A percentile compares a stretch with the other conserved stretches of the same genome.
These are phyloP conservation scores for Aulostomus chinensis DNA, from an alignment of 2,797 vertebrate genomes.

Conservation along the genomic window DNA sequence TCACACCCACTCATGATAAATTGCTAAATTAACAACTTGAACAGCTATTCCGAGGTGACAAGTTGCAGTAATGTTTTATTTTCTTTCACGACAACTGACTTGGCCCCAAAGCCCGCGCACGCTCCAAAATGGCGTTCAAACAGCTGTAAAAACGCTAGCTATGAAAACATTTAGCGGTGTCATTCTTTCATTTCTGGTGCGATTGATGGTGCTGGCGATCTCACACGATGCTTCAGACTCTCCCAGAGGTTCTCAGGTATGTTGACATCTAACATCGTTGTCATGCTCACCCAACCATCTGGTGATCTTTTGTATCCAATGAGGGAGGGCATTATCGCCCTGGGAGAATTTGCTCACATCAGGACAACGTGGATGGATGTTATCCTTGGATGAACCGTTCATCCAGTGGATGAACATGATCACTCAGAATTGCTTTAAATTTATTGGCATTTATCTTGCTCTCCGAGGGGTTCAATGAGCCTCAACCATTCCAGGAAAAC, in stretches of 20 bases:
- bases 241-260: slow-evolving; percentile 2
- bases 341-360: slow-evolving; percentile 24
- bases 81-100: too few relatives aligned
- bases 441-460: slow-evolving; percentile 47
- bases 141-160: too few relatives aligned
- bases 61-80: too few relatives aligned
- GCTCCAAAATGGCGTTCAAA: too few relatives aligned
- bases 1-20: too few relatives aligned
- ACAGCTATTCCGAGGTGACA: too few relatives aligned
- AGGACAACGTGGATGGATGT: slow-evolving; percentile 48
- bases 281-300: slow-evolving; percentile 33
- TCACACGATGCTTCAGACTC: slow-evolving; percentile 1
- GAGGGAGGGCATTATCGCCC: slow-evolving; percentile 24
- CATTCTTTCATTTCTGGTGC: too few relatives aligned
- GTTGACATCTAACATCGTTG: slow-evolving; percentile 6
- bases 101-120: too few relatives aligned
- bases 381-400: slow-evolving; percentile 56
- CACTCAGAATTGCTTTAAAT: slow-evolving; percentile 37
- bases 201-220: too few relatives aligned
- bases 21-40: too few relatives aligned
- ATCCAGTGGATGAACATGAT: slow-evolving; percentile 42
- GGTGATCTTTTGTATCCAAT: slow-evolving; percentile 8
- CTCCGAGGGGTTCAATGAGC: slow-evolving; percentile 22
- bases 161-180: too few relatives aligned
- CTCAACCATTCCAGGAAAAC: slow-evolving; percentile 32